Evolutionary conservation across 2,113 vertebrate genomes (phyloP).

Genomic region (Pseudorectes ferrugineus): DNA sequence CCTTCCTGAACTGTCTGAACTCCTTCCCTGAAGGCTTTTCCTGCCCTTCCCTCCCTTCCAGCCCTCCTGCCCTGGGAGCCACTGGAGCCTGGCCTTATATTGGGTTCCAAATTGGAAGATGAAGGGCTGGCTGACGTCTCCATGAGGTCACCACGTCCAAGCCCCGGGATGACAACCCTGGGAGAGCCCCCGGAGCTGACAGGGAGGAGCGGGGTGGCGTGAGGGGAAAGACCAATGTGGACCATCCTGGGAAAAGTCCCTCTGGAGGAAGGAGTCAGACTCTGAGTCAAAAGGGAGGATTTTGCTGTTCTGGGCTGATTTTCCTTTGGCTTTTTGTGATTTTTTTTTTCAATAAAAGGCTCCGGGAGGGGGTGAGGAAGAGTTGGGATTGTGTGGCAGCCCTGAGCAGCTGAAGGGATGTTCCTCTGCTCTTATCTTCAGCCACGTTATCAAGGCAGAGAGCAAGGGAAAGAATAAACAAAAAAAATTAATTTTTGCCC

Average conservation of each 20-base stretch:
- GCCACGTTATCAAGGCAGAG: neutral
- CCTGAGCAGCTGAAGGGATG: neutral
- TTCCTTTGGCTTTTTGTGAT: neutral
- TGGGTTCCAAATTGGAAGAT: slow-evolving; percentile 5
- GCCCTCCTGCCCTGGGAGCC: neutral
- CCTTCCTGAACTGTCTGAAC: neutral
- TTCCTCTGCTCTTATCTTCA: neutral
- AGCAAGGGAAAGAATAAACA: neutral
- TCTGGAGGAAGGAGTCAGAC: neutral
- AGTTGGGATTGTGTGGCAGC: neutral
- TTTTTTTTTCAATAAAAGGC: neutral
- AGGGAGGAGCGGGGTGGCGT: neutral
- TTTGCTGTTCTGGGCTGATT: neutral
- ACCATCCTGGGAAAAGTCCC: neutral
- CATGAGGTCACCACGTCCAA: neutral
- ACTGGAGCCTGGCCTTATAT: neutral
- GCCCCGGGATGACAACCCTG: neutral
- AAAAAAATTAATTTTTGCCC: neutral
- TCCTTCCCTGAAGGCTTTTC: neutral
- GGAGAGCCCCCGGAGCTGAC: neutral
- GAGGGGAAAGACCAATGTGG: neutral
- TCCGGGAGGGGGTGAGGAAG: neutral
- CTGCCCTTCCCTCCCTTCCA: neutral
- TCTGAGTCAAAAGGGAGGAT: slow-evolving; percentile 30
- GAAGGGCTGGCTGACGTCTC: neutral